A percentile compares a stretch with the other conserved stretches of the same genome.
Evolutionary conservation across 2,888 invertebrate genomes (phyloP).

Genomic region (Latrodectus elegans): DNA sequence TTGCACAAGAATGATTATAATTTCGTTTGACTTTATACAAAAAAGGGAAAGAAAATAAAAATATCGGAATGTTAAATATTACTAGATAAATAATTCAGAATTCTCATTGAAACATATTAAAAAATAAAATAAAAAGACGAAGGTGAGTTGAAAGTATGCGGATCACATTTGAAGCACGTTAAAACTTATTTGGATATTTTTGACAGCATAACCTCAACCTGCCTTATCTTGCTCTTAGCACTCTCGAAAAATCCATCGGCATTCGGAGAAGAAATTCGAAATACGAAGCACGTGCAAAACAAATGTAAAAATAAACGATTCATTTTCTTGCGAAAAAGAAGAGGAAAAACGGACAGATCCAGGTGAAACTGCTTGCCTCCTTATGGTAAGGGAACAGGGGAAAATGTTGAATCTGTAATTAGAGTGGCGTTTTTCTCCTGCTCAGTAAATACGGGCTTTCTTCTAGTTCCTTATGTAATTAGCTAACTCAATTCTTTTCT

Average conservation of each 20-base stretch:
- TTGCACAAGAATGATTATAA: too few species aligned
- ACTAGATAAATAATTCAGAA: too few species aligned
- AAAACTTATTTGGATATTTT: background rate
- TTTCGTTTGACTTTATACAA: too few species aligned
- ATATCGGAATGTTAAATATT: too few species aligned
- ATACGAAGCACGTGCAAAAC: background rate
- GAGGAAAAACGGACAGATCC: background rate
- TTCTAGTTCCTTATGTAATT: constrained; percentile 12
- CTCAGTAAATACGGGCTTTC: constrained; percentile 25
- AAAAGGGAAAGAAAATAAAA: too few species aligned
- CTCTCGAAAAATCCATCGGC: background rate
- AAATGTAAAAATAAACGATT: background rate
- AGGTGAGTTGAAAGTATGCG: background rate
- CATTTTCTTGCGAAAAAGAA: background rate
- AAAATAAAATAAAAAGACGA: background rate
- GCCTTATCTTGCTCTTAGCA: too few species aligned
- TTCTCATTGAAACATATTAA: too few species aligned
- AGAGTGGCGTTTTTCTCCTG: constrained; percentile 7
- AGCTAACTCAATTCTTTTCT: constrained; percentile 1
- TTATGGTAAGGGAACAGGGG: background rate
- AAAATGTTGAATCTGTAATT: constrained; percentile 27
- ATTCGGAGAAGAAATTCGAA: background rate
- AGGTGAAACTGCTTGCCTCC: background rate
- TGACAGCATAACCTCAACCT: background rate
- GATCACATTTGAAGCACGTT: background rate